A percentile compares a stretch with the other conserved stretches of the same genome.
Evolutionary conservation across 1,140 invertebrate genomes (phyloP).

Genomic region (Euwallacea similis): DNA sequence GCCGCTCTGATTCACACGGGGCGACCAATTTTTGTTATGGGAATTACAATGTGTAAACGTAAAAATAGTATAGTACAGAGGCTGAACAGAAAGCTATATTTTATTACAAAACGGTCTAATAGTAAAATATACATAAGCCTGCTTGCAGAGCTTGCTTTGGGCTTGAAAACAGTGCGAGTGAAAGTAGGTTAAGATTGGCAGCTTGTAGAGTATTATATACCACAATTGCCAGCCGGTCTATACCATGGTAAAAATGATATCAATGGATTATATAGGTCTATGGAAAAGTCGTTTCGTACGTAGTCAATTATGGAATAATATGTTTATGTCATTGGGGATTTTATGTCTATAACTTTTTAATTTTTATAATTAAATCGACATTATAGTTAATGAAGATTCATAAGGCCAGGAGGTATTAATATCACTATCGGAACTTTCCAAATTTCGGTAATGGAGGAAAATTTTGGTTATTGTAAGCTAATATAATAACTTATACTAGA

Average conservation of each 20-base stretch:
- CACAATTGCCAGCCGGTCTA: conserved; percentile 19
- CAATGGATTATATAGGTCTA: no score
- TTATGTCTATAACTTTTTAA: no score
- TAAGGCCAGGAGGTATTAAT: no score
- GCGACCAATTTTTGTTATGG: conserved; percentile 11
- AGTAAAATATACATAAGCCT: neutral
- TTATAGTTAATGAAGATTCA: no score
- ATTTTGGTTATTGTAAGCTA: no score
- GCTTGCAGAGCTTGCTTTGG: neutral
- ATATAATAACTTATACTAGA: no score
- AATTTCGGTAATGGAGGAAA: no score
- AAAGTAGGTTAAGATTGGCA: conserved; percentile 32
- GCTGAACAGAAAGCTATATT: neutral
- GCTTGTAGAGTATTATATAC: conserved; percentile 8
- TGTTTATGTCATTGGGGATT: no score
- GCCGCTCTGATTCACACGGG: conserved; percentile 25
- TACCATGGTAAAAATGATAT: neutral
- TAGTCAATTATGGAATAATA: no score
- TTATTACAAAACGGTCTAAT: neutral
- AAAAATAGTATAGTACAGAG: conserved; percentile 1
- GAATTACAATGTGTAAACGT: neutral
- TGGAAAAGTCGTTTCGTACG: no score
- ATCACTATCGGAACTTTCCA: no score
- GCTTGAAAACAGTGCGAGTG: conserved; percentile 27
- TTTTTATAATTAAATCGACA: no score